Evolutionary conservation across 2,113 vertebrate genomes (phyloP).

Genomic region (Eptatretus burgeri): DNA sequence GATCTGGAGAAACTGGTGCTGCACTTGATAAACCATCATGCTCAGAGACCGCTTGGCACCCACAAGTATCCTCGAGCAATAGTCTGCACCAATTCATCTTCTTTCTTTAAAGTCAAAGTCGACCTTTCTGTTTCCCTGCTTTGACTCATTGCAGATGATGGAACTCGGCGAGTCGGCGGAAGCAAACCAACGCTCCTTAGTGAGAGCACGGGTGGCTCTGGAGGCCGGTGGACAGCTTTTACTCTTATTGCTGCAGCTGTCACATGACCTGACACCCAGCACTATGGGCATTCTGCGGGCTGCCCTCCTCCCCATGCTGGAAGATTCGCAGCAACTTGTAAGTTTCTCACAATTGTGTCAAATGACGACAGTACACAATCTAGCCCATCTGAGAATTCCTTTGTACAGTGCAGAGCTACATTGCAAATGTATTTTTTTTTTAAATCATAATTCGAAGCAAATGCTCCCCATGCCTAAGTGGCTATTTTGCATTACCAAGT

Average conservation of each 20-base stretch:
- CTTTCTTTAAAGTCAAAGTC: no score
- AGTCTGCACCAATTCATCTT: no score
- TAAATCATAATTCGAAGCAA: no score
- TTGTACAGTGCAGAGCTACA: no score
- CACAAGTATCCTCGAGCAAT: no score
- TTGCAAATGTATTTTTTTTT: no score
- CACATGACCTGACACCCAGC: constrained; percentile 42
- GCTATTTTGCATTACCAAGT: no score
- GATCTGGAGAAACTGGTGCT: no score
- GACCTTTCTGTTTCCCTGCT: no score
- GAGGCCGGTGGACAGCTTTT: constrained; percentile 46
- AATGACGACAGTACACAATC: neutral
- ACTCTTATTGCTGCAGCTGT: constrained; percentile 42
- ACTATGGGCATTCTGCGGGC: constrained; percentile 50
- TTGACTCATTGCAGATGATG: constrained; percentile 28
- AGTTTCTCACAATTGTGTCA: constrained; percentile 11
- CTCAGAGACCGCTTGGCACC: no score
- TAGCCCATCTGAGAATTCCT: neutral
- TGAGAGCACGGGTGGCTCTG: constrained; percentile 35
- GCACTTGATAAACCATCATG: no score
- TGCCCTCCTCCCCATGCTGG: constrained; percentile 40
- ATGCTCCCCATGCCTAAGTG: no score
- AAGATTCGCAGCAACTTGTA: constrained; percentile 57
- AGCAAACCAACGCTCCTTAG: constrained; percentile 33
- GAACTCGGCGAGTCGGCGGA: constrained; percentile 50